Evolutionary conservation across 2,113 vertebrate genomes (phyloP), one percentile per base, ranked within the genome.

Genomic region (Crotophaga sulcirostris): DNA sequence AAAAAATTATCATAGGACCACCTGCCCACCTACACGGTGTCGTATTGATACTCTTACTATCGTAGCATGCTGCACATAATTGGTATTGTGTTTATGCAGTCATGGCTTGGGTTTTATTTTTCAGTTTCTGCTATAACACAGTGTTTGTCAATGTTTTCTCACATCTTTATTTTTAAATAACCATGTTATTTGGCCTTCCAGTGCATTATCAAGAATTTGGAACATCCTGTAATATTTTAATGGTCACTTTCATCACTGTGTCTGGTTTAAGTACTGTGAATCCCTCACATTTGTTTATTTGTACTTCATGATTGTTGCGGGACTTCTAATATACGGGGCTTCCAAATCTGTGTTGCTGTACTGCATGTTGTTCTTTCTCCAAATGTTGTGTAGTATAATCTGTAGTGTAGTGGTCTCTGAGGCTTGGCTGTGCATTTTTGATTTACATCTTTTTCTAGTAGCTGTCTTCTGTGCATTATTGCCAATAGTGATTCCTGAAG

Each of bases 161-260:
- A n/a, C 10, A 3, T 64, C 18, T 56, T 33, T 54, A 29, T 63
- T 62, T 18, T 52, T 24, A 28, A 84, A 29, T 33, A n/a, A 28
- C 47, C 19, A 2, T 44, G 54, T 60, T 72, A 44, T 90, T 85
- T 87, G 34, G 14, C 79, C 24, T 87, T 90, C 29, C n/a, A 87
- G 25, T 3, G 1, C 72, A 23, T 70, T 79, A 54, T 25, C 38
- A 85, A 81, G 55, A 77, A 47, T 23, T 10, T n/a, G 26, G 74
- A 84, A 64, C 31, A 34, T 76, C 28, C 28, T 40, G 28, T 88
- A 76, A 16, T 85, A 36, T 42, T 87, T 84, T 34, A 63, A 17
- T 55, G 28, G 13, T 29, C 9, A 0, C 63, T 33, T 68, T 87
- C 2, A 0, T 85, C 0, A 0, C 51, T 66, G 15, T 63, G 15